Percentiles rank a stretch among this genome's conserved stretches.
Evolutionary conservation across 2,888 invertebrate species (phyloP).

Genomic region (Eupithecia subumbrata): DNA sequence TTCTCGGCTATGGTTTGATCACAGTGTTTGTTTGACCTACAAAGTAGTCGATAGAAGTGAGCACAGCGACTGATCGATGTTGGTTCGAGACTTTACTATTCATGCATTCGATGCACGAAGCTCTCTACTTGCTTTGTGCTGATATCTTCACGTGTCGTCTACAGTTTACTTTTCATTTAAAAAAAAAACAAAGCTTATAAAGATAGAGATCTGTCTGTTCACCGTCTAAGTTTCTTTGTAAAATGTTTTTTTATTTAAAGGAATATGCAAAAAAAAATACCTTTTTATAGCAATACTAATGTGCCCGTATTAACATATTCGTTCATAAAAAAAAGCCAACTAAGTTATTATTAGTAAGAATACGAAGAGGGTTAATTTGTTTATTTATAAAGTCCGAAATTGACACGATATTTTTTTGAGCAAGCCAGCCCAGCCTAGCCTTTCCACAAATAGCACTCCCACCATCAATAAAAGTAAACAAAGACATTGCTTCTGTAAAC

Average conservation of each 20-base stretch:
- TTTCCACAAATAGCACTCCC: neutral
- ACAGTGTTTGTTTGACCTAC: neutral
- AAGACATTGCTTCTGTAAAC: neutral
- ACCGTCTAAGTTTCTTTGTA: no score
- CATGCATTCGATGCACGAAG: constrained; percentile 14
- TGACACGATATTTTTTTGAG: neutral
- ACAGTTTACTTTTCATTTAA: neutral
- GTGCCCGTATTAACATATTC: no score
- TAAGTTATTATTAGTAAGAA: no score
- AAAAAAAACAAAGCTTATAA: no score
- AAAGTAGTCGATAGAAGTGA: constrained; percentile 7
- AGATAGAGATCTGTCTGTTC: no score
- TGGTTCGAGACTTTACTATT: constrained; percentile 4
- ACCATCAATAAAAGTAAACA: neutral
- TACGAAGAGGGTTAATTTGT: no score
- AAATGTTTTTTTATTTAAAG: no score
- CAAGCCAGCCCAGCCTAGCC: neutral
- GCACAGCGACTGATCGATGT: constrained; percentile 19
- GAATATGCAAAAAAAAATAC: no score
- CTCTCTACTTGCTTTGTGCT: constrained; percentile 1
- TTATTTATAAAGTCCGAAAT: neutral
- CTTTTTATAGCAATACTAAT: no score
- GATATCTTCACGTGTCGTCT: neutral
- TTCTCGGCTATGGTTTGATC: neutral
- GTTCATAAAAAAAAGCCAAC: no score